phyloP scores from a whole-genome alignment of 2,113 vertebrate species.

The Falco punctatus region DNA sequence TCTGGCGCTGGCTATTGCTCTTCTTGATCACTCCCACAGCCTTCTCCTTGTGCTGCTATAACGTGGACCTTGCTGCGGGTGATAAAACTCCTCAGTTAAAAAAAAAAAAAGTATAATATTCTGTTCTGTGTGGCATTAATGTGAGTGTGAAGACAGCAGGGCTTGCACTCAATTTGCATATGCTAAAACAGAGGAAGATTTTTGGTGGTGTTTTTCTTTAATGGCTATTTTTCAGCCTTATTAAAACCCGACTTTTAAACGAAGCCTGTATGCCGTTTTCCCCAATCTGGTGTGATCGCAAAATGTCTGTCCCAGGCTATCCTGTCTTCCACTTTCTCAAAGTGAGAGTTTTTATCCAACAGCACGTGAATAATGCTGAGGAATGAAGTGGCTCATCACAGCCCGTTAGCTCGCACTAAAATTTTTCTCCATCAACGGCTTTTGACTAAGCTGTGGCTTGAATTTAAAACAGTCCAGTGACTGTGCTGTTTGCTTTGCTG shows the following conservation, averaged over 20 bases:
- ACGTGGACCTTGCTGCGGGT: neutral
- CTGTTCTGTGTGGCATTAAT: neutral
- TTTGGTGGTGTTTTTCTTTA: neutral
- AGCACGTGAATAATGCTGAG: neutral
- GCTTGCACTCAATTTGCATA: neutral
- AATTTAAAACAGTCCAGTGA: neutral
- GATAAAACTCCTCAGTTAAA: neutral
- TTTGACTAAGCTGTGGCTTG: neutral
- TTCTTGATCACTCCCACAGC: neutral
- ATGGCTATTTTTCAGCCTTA: neutral
- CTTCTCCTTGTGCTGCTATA: neutral
- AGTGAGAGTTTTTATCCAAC: neutral
- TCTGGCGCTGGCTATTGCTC: neutral
- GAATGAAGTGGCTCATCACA: neutral
- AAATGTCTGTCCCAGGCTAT: neutral
- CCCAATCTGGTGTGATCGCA: neutral
- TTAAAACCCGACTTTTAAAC: neutral
- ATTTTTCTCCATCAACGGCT: neutral
- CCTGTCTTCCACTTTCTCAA: neutral
- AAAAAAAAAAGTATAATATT: neutral
- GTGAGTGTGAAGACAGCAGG: neutral
- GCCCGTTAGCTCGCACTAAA: neutral
- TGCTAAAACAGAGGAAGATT: neutral
- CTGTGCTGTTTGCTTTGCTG: neutral
- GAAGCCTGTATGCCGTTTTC: neutral